These are phyloP conservation scores for Timema cristinae DNA, from an alignment of 2,888 invertebrate genomes.

Conservation along the genomic window DNA sequence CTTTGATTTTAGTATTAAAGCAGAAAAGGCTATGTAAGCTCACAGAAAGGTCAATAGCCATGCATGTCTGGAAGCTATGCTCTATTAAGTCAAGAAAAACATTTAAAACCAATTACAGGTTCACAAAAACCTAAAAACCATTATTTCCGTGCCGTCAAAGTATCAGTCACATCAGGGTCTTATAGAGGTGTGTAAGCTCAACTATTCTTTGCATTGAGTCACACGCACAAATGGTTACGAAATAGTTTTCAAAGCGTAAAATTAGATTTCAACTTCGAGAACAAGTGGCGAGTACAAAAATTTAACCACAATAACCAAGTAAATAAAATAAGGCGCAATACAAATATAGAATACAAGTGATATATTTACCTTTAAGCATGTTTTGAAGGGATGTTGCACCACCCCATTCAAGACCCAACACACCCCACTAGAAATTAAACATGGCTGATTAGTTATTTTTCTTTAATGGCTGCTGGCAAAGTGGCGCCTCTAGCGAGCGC, in stretches of 20 bases:
- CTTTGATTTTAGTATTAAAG: too few species aligned
- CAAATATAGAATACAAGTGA: not conserved
- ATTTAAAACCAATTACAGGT: too few species aligned
- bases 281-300: too few species aligned
- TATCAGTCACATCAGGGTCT: too few species aligned
- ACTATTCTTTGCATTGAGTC: slow-evolving; percentile 3
- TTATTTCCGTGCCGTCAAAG: too few species aligned
- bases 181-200: not conserved
- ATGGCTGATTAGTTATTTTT: slow-evolving; percentile 54
- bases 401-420: slow-evolving; percentile 42
- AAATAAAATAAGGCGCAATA: too few species aligned
- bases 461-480: slow-evolving; percentile 15
- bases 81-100: too few species aligned
- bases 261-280: not conserved
- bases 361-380: slow-evolving; percentile 36
- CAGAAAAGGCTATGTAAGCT: too few species aligned
- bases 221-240: slow-evolving; percentile 14
- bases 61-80: too few species aligned
- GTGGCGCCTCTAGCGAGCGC: slow-evolving; percentile 25
- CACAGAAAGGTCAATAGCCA: too few species aligned
- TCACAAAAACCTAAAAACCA: too few species aligned
- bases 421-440: slow-evolving; percentile 73
- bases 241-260: slow-evolving; percentile 1
- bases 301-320: too few species aligned
- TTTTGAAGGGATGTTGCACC: slow-evolving; percentile 39